Base-by-base conservation (phyloP, 2,797 vertebrate genomes). In the Heliangelus exortis region DNA sequence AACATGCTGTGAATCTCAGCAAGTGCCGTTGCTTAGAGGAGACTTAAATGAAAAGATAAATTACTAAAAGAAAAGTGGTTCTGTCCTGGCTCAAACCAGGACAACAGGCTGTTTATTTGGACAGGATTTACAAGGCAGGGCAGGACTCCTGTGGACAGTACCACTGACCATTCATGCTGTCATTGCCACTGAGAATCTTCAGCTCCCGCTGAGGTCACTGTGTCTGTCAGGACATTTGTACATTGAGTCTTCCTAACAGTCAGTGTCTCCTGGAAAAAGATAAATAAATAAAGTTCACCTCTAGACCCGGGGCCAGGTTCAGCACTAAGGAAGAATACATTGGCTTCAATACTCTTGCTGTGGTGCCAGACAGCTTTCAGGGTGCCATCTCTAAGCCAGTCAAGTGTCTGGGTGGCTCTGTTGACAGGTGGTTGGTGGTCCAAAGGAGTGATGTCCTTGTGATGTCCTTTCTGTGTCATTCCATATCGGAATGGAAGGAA, bases 371-470 rank as follows among this genome's bases (percentile, higher is more conserved):
- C 21, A 18, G 0, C 41, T 65, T 72, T 43, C 65, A 53, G 65
- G 31, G 36, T 12, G 5, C 12, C 15, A 4, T 29, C 67, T 84
- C 33, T 39, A 17, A 33, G 33, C 15, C 26, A 47, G 6, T 47
- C 45, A 19, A 47, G 18, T n/a, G 8, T 43, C 26, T 16, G 26
- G 19, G 16, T 66, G 34, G 15, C 15, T 73, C 55, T 48, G 36
- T 22, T 3, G 8, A 55, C 21, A 51, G 10, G 10, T 31, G 31
- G 15, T 19, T 2, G 1, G 15, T 22, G 34, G 10, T 4, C 13
- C 50, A 43, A 61, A 72, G 6, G 10, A 51, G 11, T 1, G 2
- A n/a, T 15, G 18, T 15, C 1, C 0, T 4, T 20, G 10, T 1
- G 2, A n/a, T 15, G 18, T 15, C 1, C 0, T 4, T 20, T 16